A percentile compares a stretch with the other conserved stretches of the same genome.
Conservation (phyloP, 2,797 vertebrate species). For the Hyperoplus lanceolatus region DNA sequence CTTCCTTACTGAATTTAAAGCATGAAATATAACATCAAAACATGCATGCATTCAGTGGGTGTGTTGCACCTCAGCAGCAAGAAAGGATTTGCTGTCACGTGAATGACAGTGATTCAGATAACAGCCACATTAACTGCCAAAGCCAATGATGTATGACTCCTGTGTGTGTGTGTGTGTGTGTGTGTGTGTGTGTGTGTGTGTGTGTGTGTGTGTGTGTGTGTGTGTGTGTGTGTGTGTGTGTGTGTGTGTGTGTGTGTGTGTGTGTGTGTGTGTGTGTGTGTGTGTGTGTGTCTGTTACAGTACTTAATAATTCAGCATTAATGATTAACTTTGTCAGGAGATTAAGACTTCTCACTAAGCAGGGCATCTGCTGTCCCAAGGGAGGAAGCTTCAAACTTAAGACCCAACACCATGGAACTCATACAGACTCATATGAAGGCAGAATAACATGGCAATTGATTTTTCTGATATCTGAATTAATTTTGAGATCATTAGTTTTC, state of each 20-base stretch:
- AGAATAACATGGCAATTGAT: neutral
- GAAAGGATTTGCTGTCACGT: conserved; percentile 3
- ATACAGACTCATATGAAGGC: neutral
- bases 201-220: conserved; percentile 13
- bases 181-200: conserved; percentile 2
- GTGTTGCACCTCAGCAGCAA: neutral
- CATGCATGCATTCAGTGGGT: neutral
- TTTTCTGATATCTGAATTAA: conserved; percentile 9
- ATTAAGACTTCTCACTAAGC: conserved; percentile 66
- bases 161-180: neutral
- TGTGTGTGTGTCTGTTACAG: conserved; percentile 4
- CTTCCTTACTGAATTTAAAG: conserved; percentile 6
- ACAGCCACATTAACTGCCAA: neutral
- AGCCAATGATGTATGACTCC: conserved; percentile 17
- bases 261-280: conserved; percentile 14
- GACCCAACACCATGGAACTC: neutral
- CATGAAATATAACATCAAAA: neutral
- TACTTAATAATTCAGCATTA: conserved; percentile 73
- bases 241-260: conserved; percentile 1
- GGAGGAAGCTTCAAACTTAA: conserved; percentile 36
- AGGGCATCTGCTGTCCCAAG: conserved; percentile 41
- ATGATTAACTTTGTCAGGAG: conserved; percentile 69
- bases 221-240: conserved; percentile 8
- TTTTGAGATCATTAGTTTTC: neutral
- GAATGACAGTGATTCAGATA: conserved; percentile 22